A percentile compares a stretch with the other conserved stretches of the same genome.
These are phyloP conservation scores for Physeter macrocephalus DNA, from an alignment of 2,113 vertebrate genomes.

Conservation along the genomic window DNA sequence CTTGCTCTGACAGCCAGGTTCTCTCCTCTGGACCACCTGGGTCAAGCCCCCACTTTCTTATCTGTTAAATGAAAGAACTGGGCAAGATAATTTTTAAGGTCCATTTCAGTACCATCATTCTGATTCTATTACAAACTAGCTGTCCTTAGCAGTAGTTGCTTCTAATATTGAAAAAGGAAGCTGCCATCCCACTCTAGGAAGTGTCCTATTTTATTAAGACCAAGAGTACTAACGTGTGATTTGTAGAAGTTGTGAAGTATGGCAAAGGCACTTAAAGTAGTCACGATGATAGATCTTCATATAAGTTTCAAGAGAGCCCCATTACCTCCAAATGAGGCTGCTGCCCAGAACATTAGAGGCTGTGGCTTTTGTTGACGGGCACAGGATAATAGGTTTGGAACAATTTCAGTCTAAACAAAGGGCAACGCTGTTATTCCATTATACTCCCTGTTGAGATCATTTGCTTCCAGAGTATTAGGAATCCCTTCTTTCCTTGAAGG, in stretches of 20 bases:
- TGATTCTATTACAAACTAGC: background rate
- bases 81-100: background rate
- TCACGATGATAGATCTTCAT: constrained; percentile 33
- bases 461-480: constrained; percentile 37
- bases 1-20: background rate
- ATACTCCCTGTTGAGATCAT: constrained; percentile 38
- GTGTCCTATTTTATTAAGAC: constrained; percentile 23
- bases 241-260: constrained; percentile 43
- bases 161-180: constrained; percentile 12
- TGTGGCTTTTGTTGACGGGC: constrained; percentile 46
- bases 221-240: background rate
- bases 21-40: background rate
- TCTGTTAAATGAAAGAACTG: background rate
- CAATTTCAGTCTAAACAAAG: constrained; percentile 45
- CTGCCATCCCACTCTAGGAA: background rate
- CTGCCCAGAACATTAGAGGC: constrained; percentile 24
- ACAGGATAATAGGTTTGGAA: constrained; percentile 54
- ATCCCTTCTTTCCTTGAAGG: background rate
- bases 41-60: background rate
- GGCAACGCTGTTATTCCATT: constrained; percentile 28
- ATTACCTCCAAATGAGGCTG: constrained; percentile 29
- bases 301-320: background rate
- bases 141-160: background rate
- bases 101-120: background rate
- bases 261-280: constrained; percentile 12